phyloP scores from a whole-genome alignment of 2,797 vertebrate species.

The Emys orbicularis region DNA sequence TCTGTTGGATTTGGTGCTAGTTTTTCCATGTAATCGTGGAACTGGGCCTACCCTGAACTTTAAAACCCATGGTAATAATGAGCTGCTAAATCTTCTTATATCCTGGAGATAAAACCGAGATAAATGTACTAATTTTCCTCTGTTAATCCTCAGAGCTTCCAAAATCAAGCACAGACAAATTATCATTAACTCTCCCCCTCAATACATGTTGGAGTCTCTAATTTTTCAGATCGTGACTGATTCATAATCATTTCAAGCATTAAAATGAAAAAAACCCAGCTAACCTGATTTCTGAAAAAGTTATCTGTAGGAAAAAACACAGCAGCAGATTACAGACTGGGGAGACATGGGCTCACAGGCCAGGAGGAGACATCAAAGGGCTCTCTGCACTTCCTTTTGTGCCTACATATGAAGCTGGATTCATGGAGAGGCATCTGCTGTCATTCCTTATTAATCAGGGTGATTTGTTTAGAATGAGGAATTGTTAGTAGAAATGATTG shows the following conservation, averaged over 20 bases:
- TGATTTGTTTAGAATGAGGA: neutral
- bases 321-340: neutral
- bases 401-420: neutral
- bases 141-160: neutral
- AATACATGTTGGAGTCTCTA: neutral
- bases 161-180: neutral
- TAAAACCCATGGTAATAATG: neutral
- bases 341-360: rapidly evolving
- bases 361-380: neutral
- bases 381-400: neutral
- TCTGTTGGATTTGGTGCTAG: neutral
- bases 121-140: neutral
- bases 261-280: neutral
- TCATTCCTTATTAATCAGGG: neutral
- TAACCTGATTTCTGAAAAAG: neutral
- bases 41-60: neutral
- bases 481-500: neutral
- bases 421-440: neutral
- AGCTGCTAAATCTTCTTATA: neutral
- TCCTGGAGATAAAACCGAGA: neutral
- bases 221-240: neutral
- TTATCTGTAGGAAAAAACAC: neutral
- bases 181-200: neutral
- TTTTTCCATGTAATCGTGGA: neutral
- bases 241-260: neutral